Evolutionary conservation across 2,797 vertebrate genomes (phyloP), one percentile per base, ranked within the genome.

Genomic region (Euthynnus affinis): DNA sequence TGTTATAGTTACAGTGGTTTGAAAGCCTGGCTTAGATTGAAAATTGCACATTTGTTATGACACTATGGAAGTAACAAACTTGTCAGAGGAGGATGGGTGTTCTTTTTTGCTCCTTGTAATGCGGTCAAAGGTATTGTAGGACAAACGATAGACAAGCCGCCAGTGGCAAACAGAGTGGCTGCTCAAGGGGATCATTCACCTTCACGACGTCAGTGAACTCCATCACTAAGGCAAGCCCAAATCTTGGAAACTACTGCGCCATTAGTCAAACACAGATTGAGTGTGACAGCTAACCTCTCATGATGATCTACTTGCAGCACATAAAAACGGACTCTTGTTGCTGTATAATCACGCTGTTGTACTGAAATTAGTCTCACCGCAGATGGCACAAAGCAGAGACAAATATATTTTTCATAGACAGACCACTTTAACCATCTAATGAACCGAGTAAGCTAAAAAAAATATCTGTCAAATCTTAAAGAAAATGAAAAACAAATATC

Each of bases 181-280:
- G 88, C 93, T 89, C 79, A 18, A 67, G 82, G 90, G 91, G 76
- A 91, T 88, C 78, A 67, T 86, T 94, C 92, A 93, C 91, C 90
- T 92, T 93, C 91, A 90, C 68, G 37, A 73, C 10, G 14, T 62
- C 80, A 63, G 69, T 71, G 78, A 88, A 88, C 80, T 91, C 84
- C 78, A 89, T 89, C 87, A 88, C 83, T 29, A 72, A 86, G 80
- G 67, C 75, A 60, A 71, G 81, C 78, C 80, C 83, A 86, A 84
- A 87, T 84, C 82, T 86, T 82, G 64, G 75, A 90, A 89, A 86
- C 86, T 78, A 27, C 78, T 6, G 83, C 14, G 7, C 83, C 87
- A 87, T 90, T 85, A 86, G 84, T 89, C 89, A 89, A 92, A 93
- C 77, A 64, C 82, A 88, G 82, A 85, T 83, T 78, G 78, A 86